Conservation (phyloP, 2,113 vertebrate genomes). For the Spea multiplicata region DNA sequence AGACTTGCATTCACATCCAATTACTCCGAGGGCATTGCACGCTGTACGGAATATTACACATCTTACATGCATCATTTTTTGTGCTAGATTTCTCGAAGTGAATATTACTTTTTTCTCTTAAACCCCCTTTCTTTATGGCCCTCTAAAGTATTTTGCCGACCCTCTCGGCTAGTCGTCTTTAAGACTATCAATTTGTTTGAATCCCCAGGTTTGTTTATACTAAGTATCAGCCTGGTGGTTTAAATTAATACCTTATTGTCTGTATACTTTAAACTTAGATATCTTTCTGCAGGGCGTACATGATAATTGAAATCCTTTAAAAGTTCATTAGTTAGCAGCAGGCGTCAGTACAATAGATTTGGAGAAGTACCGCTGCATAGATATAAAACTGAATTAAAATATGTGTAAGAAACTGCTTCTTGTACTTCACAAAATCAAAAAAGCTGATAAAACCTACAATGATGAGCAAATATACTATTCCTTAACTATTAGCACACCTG, state of each 20-base stretch:
- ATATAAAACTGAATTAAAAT: constrained; percentile 13
- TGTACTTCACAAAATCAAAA: not conserved
- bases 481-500: not conserved
- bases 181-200: constrained; percentile 31
- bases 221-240: constrained; percentile 25
- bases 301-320: constrained; percentile 43
- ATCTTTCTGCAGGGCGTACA: constrained; percentile 41
- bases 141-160: constrained; percentile 11
- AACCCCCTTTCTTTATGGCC: constrained; percentile 24
- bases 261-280: constrained; percentile 51
- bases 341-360: constrained; percentile 34
- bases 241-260: constrained; percentile 39
- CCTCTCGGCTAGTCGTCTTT: constrained; percentile 29
- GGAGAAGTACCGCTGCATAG: constrained; percentile 2
- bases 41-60: constrained; percentile 6
- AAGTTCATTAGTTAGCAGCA: constrained; percentile 41
- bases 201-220: constrained; percentile 31
- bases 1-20: not conserved
- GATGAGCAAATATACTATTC: not conserved
- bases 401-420: not conserved
- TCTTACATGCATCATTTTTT: constrained; percentile 1
- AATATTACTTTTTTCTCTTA: constrained; percentile 15
- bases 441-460: too few species aligned
- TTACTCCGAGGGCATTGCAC: constrained; percentile 10
- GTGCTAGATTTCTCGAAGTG: constrained; percentile 23